Evolutionary conservation across 2,113 vertebrate genomes (phyloP).

Genomic region (Neopipo cinnamomea): DNA sequence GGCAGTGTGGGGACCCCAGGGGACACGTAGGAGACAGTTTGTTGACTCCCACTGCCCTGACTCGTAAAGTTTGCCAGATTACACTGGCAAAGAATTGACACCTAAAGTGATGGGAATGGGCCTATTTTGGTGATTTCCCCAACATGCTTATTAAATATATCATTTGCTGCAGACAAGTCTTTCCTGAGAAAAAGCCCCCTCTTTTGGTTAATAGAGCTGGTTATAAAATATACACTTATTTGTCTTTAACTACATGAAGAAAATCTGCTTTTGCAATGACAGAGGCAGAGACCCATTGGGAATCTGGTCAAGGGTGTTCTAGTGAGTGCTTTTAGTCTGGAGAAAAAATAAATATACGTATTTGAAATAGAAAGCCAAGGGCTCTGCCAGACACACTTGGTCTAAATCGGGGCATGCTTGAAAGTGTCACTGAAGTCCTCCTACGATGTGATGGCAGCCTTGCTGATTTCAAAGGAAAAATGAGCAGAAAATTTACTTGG

Average conservation of each 20-base stretch:
- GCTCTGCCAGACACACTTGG: background rate
- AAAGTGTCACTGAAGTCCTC: conserved; percentile 4
- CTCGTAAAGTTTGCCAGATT: accelerated
- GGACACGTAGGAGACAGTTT: background rate
- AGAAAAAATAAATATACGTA: background rate
- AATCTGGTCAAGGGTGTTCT: background rate
- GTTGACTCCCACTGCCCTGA: background rate
- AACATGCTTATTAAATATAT: background rate
- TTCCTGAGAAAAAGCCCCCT: background rate
- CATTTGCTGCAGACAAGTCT: background rate
- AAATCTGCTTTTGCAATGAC: background rate
- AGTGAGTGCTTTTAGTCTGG: background rate
- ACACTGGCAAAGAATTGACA: background rate
- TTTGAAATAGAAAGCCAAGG: conserved; percentile 17
- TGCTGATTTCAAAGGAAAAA: background rate
- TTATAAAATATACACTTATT: background rate
- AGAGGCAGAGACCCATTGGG: background rate
- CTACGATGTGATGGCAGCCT: background rate
- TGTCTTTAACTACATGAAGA: background rate
- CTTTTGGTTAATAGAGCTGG: background rate
- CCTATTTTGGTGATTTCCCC: background rate
- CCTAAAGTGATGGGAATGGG: background rate
- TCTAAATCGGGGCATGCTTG: background rate
- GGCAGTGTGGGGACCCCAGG: accelerated
- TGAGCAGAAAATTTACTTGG: background rate